phyloP scores from a whole-genome alignment of 2,888 invertebrate genomes.

The Caradrina kadenii region DNA sequence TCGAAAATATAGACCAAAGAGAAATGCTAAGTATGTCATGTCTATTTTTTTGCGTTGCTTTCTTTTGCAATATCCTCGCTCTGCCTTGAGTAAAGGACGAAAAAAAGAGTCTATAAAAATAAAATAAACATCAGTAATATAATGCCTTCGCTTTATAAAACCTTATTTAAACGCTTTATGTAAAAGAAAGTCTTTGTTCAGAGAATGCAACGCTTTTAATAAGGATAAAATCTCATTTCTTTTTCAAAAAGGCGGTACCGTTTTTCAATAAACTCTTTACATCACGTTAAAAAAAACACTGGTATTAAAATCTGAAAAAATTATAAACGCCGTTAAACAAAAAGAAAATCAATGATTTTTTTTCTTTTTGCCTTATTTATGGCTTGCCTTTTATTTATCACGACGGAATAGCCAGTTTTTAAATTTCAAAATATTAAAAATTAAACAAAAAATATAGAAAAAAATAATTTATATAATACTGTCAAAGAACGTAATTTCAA shows the following conservation, averaged over 20 bases:
- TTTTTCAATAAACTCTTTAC: background rate
- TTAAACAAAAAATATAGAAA: background rate
- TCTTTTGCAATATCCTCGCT: constrained; percentile 10
- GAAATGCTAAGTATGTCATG: constrained; percentile 43
- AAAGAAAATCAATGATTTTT: background rate
- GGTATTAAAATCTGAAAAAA: background rate
- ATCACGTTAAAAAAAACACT: constrained; percentile 4
- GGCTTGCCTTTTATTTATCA: background rate
- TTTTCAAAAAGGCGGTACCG: constrained; percentile 11
- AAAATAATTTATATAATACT: too few relatives aligned
- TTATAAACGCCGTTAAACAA: background rate
- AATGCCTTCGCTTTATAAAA: too few relatives aligned
- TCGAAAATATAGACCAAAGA: constrained; percentile 40
- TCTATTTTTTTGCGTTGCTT: constrained; percentile 12
- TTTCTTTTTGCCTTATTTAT: background rate
- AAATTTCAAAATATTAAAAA: too few relatives aligned
- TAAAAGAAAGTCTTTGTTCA: constrained; percentile 6
- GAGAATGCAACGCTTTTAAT: background rate
- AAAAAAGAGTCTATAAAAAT: background rate
- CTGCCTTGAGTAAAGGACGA: background rate
- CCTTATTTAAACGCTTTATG: background rate
- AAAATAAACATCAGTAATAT: background rate
- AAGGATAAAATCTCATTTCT: background rate
- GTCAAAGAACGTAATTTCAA: background rate
- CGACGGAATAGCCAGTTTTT: too few relatives aligned